phyloP scores from a whole-genome alignment of 2,113 vertebrate species.

The Oryzias celebensis region DNA sequence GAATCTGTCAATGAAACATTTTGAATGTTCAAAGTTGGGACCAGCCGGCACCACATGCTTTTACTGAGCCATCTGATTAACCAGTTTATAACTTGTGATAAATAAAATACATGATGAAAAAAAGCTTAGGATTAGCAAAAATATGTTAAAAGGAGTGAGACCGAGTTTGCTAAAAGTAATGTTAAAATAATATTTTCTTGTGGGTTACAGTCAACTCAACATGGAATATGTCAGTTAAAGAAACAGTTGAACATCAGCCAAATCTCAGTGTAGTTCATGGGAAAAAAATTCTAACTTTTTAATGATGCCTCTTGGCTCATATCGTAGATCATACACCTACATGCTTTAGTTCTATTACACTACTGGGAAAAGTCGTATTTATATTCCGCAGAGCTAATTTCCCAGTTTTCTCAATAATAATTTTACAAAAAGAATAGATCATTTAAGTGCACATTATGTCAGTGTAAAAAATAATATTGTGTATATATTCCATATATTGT shows the following conservation, averaged over 20 bases:
- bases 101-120: too few relatives aligned
- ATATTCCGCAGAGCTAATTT: slow-evolving; percentile 52
- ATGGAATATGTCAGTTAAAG: slow-evolving; percentile 62
- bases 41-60: too few relatives aligned
- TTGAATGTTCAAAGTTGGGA: too few relatives aligned
- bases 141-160: too few relatives aligned
- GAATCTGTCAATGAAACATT: too few relatives aligned
- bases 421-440: slow-evolving; percentile 38
- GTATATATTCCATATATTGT: too few relatives aligned
- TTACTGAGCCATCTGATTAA: too few relatives aligned
- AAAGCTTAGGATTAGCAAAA: too few relatives aligned
- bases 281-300: slow-evolving; percentile 59
- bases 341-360: slow-evolving; percentile 37
- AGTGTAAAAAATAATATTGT: background rate
- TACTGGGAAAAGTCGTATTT: slow-evolving; percentile 52
- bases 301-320: slow-evolving; percentile 64
- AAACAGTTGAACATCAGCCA: slow-evolving; percentile 53
- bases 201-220: slow-evolving; percentile 43
- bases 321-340: slow-evolving; percentile 50
- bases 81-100: too few relatives aligned
- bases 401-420: slow-evolving; percentile 39
- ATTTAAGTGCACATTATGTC: slow-evolving; percentile 15
- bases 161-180: too few relatives aligned
- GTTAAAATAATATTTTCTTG: background rate
- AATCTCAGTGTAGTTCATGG: slow-evolving; percentile 43